Base-by-base conservation (phyloP, 2,888 invertebrate species). In the Drosophila macrothrix region DNA sequence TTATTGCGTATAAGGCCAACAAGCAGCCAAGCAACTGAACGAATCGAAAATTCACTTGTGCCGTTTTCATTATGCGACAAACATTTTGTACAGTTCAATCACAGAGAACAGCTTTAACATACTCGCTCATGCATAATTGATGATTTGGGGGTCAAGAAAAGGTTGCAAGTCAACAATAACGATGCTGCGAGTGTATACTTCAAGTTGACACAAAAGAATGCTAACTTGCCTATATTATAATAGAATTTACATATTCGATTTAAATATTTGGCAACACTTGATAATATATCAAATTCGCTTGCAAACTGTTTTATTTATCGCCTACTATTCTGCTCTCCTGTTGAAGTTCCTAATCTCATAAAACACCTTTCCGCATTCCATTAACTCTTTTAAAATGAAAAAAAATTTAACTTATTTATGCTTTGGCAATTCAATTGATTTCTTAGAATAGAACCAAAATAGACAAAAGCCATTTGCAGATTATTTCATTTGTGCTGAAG, bases 11-110 rank as follows among this genome's bases (percentile, higher is more conserved):
- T 29, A 54, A 43, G 64, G 68, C 49, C 54, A 50, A 43, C 39
- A 76, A 53, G 55, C 55, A 37, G 55, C 55, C 62, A 49, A 53
- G 33, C 49, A 65, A 31, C 41, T 60, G 14, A 28, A 14, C 10
- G 39, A 52, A 33, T 19, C 35, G 22, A 46, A 19, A 28, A 25
- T 2, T 28, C 4, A 39, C 31, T 28, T 43, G 35, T 50, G 19
- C 25, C 59, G 16, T 55, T 70, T 85, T 76, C 69, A 70, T 83
- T 76, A 76, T 73, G 78, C 71, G 70, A 80, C 83, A 73, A 71
- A 71, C 63, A 65, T 71, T 66, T 61, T 54, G 50, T 52, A 63
- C 72, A 64, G 52, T 65, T 84, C 80, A 82, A 84, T 82, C 80
- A 75, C 29, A 52, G 53, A 41, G 19, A 55, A 67, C 50, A 35